Evolutionary conservation across 2,888 invertebrate genomes (phyloP).

Genomic region (Rugalucina vietnamica): DNA sequence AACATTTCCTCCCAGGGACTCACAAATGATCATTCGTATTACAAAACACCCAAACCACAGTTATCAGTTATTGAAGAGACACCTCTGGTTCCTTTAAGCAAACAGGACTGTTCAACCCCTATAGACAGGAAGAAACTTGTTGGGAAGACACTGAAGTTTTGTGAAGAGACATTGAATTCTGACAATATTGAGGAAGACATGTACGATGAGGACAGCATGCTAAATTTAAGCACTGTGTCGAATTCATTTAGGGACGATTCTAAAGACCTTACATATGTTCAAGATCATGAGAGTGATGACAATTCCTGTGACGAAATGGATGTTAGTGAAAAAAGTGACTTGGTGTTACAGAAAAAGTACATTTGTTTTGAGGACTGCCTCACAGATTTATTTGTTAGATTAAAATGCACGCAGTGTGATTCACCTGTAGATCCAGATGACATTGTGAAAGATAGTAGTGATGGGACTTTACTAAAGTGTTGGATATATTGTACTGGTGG

Average conservation of each 20-base stretch:
- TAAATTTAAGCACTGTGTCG: background rate
- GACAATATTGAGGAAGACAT: too few species aligned
- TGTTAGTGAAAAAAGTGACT: background rate
- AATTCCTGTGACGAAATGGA: background rate
- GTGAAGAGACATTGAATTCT: too few species aligned
- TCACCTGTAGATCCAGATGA: background rate
- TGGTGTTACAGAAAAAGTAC: background rate
- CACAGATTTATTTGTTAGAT: background rate
- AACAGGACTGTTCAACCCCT: too few species aligned
- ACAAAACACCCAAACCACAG: too few species aligned
- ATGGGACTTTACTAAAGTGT: background rate
- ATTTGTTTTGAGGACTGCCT: background rate
- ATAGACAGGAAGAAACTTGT: too few species aligned
- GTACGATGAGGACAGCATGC: background rate
- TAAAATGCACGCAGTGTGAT: background rate
- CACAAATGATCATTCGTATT: too few species aligned
- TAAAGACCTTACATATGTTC: background rate
- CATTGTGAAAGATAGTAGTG: background rate
- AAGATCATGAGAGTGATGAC: too few species aligned
- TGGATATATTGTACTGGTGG: constrained; percentile 19
- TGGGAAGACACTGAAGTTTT: too few species aligned
- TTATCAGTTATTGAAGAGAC: too few species aligned
- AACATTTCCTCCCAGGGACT: too few species aligned
- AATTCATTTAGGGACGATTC: background rate
- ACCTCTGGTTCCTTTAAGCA: too few species aligned